Conservation (phyloP, 2,888 invertebrate species). For the Tipula confusa region DNA sequence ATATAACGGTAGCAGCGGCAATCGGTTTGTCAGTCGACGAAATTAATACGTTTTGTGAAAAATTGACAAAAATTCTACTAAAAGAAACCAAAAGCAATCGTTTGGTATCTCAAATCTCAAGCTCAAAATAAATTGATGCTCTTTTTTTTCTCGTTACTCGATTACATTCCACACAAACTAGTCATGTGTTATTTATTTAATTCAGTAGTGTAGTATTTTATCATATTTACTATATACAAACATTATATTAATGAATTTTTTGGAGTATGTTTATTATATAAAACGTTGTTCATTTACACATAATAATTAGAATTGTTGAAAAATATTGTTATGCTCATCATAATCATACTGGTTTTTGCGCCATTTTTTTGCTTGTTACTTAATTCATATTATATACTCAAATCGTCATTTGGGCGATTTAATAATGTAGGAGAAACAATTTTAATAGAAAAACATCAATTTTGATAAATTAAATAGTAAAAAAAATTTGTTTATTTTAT, state of each 20-base stretch:
- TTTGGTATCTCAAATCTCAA: background rate
- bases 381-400: background rate
- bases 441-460: background rate
- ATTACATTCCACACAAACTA: background rate
- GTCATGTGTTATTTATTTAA: conserved; percentile 4
- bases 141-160: background rate
- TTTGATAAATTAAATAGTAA: background rate
- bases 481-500: background rate
- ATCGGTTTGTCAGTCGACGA: conserved; percentile 63
- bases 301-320: background rate
- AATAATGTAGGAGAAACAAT: background rate
- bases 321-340: background rate
- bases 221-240: background rate
- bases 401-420: background rate
- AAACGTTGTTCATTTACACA: background rate
- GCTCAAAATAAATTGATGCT: background rate
- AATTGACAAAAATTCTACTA: conserved; percentile 46
- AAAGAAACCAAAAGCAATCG: background rate
- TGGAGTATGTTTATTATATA: background rate
- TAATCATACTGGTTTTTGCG: background rate
- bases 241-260: conserved; percentile 21
- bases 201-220: background rate
- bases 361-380: background rate
- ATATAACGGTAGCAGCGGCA: conserved; percentile 70
- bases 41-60: conserved; percentile 63